A percentile compares a stretch with the other conserved stretches of the same genome.
phyloP scores from a whole-genome alignment of 2,113 vertebrate species.

The Platycercus adscitus region DNA sequence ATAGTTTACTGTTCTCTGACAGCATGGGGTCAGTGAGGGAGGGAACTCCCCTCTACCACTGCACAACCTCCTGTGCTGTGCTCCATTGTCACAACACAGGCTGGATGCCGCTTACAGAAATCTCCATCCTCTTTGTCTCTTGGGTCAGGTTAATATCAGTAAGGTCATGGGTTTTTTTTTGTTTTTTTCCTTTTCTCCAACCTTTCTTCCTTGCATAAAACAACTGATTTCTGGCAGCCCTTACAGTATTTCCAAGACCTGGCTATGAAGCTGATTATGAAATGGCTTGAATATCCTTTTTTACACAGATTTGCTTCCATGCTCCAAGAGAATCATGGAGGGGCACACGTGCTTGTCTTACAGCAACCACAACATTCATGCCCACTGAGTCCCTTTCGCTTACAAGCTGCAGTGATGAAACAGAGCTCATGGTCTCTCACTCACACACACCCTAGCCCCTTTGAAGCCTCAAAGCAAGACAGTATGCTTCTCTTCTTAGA shows the following conservation, averaged over 20 bases:
- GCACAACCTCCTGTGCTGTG: background rate
- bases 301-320: background rate
- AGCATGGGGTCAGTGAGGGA: rapidly evolving
- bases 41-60: background rate
- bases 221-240: background rate
- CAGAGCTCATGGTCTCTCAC: background rate
- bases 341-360: background rate
- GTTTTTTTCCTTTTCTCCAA: background rate
- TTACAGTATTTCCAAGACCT: background rate
- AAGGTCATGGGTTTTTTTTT: background rate
- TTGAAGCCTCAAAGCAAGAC: background rate
- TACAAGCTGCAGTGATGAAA: background rate
- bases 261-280: background rate
- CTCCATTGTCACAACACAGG: background rate
- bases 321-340: background rate
- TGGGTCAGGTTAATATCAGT: background rate
- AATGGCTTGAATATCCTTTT: background rate
- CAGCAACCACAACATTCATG: background rate
- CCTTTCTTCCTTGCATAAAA: background rate
- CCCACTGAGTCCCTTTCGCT: background rate
- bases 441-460: background rate
- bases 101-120: background rate
- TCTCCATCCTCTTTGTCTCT: background rate
- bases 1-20: background rate
- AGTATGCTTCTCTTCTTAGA: conserved; percentile 59